phyloP scores from a whole-genome alignment of 2,888 invertebrate genomes.

The Plemyria rubiginata region DNA sequence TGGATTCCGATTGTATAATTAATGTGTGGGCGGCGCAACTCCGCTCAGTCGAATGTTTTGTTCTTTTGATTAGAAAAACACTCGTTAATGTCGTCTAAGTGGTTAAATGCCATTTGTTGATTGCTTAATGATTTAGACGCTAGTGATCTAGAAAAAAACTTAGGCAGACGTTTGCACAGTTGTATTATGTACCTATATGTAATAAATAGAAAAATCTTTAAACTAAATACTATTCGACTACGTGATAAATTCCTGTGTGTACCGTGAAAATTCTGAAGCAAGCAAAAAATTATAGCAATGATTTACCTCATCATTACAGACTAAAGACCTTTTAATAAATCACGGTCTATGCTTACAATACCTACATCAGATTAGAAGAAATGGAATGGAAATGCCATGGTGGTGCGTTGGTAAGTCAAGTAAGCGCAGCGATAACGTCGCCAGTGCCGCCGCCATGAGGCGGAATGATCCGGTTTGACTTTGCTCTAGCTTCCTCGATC shows the following conservation, averaged over 20 bases:
- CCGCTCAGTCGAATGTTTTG: conserved; percentile 38
- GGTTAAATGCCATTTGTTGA: conserved; percentile 46
- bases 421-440: conserved; percentile 51
- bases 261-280: neutral
- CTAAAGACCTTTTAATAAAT: conserved; percentile 20
- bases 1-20: conserved; percentile 48
- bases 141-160: neutral
- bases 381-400: conserved; percentile 32
- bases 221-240: no score
- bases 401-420: conserved; percentile 24
- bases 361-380: conserved; percentile 33
- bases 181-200: no score
- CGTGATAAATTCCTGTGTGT: neutral
- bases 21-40: conserved; percentile 45
- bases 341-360: conserved; percentile 18
- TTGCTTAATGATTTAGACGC: conserved; percentile 8
- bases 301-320: conserved; percentile 1
- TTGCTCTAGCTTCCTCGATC: conserved; percentile 62
- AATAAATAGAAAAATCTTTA: no score
- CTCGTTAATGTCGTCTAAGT: conserved; percentile 53
- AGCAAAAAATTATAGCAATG: conserved; percentile 1
- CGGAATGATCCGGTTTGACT: conserved; percentile 67
- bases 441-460: conserved; percentile 38
- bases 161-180: no score
- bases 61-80: conserved; percentile 60